A percentile compares a stretch with the other conserved stretches of the same genome.
phyloP scores from a whole-genome alignment of 2,797 vertebrate genomes.

The Buphagus erythrorhynchus region DNA sequence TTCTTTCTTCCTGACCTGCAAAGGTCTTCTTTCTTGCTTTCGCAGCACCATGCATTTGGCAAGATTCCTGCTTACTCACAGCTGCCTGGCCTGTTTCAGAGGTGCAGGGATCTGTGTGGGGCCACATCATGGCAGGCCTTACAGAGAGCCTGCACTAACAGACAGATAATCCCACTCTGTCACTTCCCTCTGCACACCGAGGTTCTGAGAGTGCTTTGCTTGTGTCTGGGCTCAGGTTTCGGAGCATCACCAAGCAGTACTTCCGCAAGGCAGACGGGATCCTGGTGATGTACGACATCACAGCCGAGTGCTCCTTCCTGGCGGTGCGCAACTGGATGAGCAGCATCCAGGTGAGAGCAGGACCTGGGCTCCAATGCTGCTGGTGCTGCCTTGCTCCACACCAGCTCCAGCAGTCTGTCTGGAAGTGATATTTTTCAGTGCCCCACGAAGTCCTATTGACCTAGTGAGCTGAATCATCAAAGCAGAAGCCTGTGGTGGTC shows the following conservation, averaged over 20 bases:
- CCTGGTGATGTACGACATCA: slow-evolving; percentile 85
- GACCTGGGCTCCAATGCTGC: rapidly evolving
- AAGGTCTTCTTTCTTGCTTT: neutral
- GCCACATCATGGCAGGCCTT: neutral
- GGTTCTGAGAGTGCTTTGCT: neutral
- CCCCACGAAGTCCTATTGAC: neutral
- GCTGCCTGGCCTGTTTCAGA: neutral
- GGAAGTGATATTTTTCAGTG: rapidly evolving
- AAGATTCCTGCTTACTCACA: neutral
- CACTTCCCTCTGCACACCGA: rapidly evolving
- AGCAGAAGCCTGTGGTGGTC: neutral
- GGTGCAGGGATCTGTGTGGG: neutral
- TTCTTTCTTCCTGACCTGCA: neutral
- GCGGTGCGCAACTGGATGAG: slow-evolving; percentile 83
- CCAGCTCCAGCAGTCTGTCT: neutral
- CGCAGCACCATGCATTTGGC: neutral
- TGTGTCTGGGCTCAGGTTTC: slow-evolving; percentile 75
- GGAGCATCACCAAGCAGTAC: slow-evolving; percentile 86
- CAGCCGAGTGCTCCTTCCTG: slow-evolving; percentile 71
- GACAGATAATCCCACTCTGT: neutral
- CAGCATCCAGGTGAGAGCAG: slow-evolving; percentile 77
- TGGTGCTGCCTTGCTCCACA: neutral
- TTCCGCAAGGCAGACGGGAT: slow-evolving; percentile 84
- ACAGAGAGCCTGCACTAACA: neutral
- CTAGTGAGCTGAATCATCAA: neutral